These are phyloP conservation scores for Atethmia centrago DNA, from an alignment of 2,888 invertebrate genomes.

Conservation along the genomic window DNA sequence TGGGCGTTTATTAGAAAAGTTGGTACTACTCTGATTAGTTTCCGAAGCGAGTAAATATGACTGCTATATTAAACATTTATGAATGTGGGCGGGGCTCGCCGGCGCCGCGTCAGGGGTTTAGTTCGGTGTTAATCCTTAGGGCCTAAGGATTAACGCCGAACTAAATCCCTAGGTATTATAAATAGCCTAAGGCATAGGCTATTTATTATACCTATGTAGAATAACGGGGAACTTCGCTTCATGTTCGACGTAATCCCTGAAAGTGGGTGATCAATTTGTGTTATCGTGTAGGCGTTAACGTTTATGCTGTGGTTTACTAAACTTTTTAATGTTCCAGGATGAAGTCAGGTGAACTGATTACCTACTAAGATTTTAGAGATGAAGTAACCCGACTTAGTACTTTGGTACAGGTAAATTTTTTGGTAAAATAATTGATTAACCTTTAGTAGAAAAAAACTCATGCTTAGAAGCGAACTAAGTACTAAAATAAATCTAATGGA, in stretches of 20 bases:
- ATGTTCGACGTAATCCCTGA: constrained; percentile 32
- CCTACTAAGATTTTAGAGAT: background rate
- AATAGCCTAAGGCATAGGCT: too few relatives aligned
- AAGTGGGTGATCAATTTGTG: constrained; percentile 51
- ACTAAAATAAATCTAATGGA: background rate
- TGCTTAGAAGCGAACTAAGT: background rate
- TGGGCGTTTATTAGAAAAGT: constrained; percentile 63
- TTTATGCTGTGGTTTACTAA: constrained; percentile 32
- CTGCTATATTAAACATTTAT: constrained; percentile 33
- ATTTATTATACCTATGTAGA: constrained; percentile 53
- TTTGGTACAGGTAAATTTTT: background rate
- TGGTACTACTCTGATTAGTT: constrained; percentile 60
- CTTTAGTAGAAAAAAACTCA: background rate
- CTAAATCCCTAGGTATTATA: too few relatives aligned
- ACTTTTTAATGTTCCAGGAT: constrained; percentile 28
- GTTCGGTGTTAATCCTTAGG: constrained; percentile 36
- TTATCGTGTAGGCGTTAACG: constrained; percentile 40
- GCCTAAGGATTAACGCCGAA: too few relatives aligned
- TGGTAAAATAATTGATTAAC: too few relatives aligned
- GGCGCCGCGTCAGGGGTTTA: constrained; percentile 15
- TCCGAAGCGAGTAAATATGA: constrained; percentile 59
- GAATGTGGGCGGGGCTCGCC: constrained; percentile 29
- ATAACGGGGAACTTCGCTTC: constrained; percentile 37
- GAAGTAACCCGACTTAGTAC: too few relatives aligned
- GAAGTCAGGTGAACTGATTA: background rate